Percentiles rank a stretch among this genome's conserved stretches.
These are phyloP conservation scores for Megaceryle torquata DNA, from an alignment of 2,113 vertebrate species.

Conservation along the genomic window DNA sequence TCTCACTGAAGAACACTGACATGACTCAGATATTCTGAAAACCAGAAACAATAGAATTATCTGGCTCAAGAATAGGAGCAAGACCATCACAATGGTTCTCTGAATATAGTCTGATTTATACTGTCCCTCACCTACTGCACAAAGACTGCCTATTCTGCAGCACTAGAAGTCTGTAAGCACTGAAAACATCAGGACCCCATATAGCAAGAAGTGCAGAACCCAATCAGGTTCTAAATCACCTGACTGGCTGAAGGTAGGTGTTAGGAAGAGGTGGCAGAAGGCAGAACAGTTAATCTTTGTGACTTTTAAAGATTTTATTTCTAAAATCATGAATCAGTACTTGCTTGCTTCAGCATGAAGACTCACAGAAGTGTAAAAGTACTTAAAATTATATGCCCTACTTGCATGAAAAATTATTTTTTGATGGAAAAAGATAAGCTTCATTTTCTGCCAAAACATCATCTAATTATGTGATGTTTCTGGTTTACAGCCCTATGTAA, in stretches of 20 bases:
- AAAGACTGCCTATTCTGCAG: neutral
- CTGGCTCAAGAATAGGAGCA: neutral
- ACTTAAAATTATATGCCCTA: neutral
- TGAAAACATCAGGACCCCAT: neutral
- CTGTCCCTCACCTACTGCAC: neutral
- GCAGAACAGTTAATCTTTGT: neutral
- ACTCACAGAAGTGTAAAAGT: neutral
- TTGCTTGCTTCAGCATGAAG: neutral
- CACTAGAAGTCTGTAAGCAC: neutral
- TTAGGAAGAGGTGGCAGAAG: neutral
- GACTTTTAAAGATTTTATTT: neutral
- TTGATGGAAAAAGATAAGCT: neutral
- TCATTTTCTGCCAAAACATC: neutral
- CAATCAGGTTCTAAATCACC: neutral
- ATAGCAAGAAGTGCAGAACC: neutral
- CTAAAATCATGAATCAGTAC: neutral
- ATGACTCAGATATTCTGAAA: neutral
- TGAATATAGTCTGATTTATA: neutral
- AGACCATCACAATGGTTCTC: neutral
- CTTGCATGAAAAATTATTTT: neutral
- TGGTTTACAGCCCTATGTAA: neutral
- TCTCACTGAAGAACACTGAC: neutral
- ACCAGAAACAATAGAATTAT: neutral
- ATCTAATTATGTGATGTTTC: neutral
- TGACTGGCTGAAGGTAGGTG: neutral